A percentile compares a stretch with the other conserved stretches of the same genome.
These are phyloP conservation scores for Standfussiana lucernea DNA, from an alignment of 2,888 invertebrate genomes.

Conservation along the genomic window DNA sequence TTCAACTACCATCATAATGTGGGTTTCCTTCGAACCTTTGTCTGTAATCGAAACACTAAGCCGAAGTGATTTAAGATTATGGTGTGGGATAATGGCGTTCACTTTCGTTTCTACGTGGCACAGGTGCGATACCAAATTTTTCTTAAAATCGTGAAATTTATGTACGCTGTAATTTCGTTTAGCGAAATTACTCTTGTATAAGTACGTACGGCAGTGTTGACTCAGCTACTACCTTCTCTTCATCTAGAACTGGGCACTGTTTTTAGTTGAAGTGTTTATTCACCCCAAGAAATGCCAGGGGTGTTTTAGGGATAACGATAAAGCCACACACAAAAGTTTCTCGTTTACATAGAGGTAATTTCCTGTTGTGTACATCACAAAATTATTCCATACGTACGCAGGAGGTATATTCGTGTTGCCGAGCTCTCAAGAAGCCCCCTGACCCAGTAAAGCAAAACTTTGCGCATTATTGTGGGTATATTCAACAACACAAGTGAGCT, in stretches of 20 bases:
- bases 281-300: conserved; percentile 47
- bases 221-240: conserved; percentile 37
- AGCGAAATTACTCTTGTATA: conserved; percentile 73
- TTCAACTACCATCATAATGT: conserved; percentile 89
- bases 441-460: conserved; percentile 75
- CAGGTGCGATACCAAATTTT: conserved; percentile 86
- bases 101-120: conserved; percentile 84
- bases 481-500: conserved; percentile 71
- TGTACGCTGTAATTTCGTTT: conserved; percentile 76
- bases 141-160: conserved; percentile 85
- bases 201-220: conserved; percentile 53
- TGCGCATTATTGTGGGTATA: conserved; percentile 73
- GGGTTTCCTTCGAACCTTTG: conserved; percentile 88
- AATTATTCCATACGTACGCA: conserved; percentile 72
- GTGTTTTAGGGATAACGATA: conserved; percentile 61
- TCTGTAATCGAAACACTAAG: conserved; percentile 90
- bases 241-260: conserved; percentile 59
- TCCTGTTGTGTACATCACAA: conserved; percentile 71
- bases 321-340: conserved; percentile 67
- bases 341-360: conserved; percentile 71
- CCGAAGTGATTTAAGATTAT: conserved; percentile 90
- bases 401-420: conserved; percentile 64
- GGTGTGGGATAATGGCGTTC: conserved; percentile 89
- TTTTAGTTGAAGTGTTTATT: conserved; percentile 60
- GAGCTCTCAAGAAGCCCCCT: conserved; percentile 67